Evolutionary conservation across 1,140 invertebrate genomes (phyloP).

Genomic region (Homalodisca vitripennis): DNA sequence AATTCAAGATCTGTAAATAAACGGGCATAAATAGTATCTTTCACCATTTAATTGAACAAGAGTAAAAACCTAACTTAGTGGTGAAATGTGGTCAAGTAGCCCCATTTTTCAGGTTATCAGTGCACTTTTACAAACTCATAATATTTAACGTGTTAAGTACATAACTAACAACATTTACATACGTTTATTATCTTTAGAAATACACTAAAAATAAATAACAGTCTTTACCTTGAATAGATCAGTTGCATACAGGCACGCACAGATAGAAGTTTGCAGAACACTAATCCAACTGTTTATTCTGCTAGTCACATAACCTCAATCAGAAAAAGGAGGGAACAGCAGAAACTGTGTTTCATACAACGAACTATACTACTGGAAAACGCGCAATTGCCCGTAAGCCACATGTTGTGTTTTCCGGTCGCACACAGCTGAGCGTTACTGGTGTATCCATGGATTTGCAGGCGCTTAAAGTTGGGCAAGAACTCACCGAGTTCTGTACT

Average conservation of each 20-base stretch:
- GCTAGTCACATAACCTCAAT: too few relatives aligned
- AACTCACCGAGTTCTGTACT: too few relatives aligned
- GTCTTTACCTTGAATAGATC: background rate
- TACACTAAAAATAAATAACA: background rate
- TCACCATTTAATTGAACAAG: background rate
- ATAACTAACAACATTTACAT: background rate
- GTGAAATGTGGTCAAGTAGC: slow-evolving; percentile 11
- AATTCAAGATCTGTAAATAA: background rate
- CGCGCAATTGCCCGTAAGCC: too few relatives aligned
- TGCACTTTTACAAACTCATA: background rate
- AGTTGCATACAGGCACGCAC: background rate
- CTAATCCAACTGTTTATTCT: too few relatives aligned
- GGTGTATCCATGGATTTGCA: too few relatives aligned
- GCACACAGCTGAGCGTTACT: too few relatives aligned
- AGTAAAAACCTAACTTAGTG: background rate
- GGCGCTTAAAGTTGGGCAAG: too few relatives aligned
- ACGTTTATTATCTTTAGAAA: background rate
- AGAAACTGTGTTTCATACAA: too few relatives aligned
- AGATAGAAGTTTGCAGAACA: background rate
- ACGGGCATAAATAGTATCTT: background rate
- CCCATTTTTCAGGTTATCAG: slow-evolving; percentile 8
- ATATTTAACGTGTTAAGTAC: background rate
- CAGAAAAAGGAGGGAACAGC: too few relatives aligned
- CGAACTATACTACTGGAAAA: too few relatives aligned
- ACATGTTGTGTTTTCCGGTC: too few relatives aligned